A percentile compares a stretch with the other conserved stretches of the same genome.
Evolutionary conservation across 1,140 invertebrate genomes (phyloP).

Genomic region (Aphelenchoides besseyi): DNA sequence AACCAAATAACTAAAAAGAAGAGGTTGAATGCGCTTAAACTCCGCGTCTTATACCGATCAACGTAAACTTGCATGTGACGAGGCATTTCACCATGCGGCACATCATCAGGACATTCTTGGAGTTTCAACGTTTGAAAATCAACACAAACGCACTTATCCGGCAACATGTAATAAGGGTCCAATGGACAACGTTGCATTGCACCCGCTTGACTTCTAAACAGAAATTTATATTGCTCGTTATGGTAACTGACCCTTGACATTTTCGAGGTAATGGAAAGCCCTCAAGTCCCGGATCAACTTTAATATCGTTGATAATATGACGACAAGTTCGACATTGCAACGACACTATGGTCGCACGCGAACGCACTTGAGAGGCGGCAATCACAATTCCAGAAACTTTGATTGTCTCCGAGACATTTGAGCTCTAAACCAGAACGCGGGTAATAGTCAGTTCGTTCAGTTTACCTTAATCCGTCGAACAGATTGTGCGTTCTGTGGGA

Average conservation of each 20-base stretch:
- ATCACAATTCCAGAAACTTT: constrained; percentile 95
- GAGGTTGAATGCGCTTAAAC: too few relatives aligned
- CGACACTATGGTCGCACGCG: constrained; percentile 89
- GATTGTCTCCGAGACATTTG: constrained; percentile 83
- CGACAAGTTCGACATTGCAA: constrained; percentile 92
- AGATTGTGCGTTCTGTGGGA: constrained; percentile 76
- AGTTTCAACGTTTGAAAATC: constrained; percentile 84
- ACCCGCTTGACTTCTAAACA: constrained; percentile 76
- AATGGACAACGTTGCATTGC: constrained; percentile 81
- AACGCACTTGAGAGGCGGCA: constrained; percentile 83
- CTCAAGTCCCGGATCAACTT: constrained; percentile 88
- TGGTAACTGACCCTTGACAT: constrained; percentile 74
- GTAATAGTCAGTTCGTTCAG: not conserved
- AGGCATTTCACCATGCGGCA: constrained; percentile 97
- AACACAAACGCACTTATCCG: constrained; percentile 93
- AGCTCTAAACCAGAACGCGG: constrained; percentile 71
- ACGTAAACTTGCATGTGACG: constrained; percentile 90
- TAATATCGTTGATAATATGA: constrained; percentile 81
- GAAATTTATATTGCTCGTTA: constrained; percentile 1
- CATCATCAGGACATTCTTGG: constrained; percentile 90
- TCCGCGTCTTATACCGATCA: constrained; percentile 84
- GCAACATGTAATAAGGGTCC: constrained; percentile 94
- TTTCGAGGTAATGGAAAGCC: constrained; percentile 92
- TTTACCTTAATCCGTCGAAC: constrained; percentile 81
- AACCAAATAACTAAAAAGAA: too few relatives aligned